Evolutionary conservation across 2,797 vertebrate species (phyloP).

Genomic region (Chelonia mydas): DNA sequence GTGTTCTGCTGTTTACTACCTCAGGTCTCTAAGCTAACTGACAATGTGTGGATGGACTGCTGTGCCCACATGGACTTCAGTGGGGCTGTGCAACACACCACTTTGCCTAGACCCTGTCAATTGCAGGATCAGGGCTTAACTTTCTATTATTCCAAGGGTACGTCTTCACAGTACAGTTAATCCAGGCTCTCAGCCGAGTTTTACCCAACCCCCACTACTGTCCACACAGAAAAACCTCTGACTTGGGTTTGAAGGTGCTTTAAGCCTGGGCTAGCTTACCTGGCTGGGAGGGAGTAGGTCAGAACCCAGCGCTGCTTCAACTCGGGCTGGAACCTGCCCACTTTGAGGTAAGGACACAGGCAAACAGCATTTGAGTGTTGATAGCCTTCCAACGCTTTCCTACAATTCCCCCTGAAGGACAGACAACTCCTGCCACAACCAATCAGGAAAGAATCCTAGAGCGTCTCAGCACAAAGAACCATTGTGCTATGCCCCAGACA

Average conservation of each 20-base stretch:
- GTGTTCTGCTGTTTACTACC: background rate
- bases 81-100: background rate
- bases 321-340: background rate
- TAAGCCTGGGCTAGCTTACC: background rate
- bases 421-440: no score
- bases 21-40: background rate
- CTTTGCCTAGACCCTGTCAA: background rate
- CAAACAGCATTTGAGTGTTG: background rate
- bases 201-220: background rate
- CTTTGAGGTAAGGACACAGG: background rate
- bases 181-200: background rate
- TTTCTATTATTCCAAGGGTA: background rate
- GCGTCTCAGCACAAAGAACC: no score
- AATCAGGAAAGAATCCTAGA: no score
- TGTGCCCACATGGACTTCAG: background rate
- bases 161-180: background rate
- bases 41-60: background rate
- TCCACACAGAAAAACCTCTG: background rate
- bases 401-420: background rate
- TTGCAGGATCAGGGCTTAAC: background rate
- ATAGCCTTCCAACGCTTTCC: background rate
- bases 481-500: no score
- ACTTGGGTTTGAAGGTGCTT: background rate
- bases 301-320: background rate
- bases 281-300: background rate